phyloP scores from a whole-genome alignment of 2,888 invertebrate genomes.

The Carcina quercana region DNA sequence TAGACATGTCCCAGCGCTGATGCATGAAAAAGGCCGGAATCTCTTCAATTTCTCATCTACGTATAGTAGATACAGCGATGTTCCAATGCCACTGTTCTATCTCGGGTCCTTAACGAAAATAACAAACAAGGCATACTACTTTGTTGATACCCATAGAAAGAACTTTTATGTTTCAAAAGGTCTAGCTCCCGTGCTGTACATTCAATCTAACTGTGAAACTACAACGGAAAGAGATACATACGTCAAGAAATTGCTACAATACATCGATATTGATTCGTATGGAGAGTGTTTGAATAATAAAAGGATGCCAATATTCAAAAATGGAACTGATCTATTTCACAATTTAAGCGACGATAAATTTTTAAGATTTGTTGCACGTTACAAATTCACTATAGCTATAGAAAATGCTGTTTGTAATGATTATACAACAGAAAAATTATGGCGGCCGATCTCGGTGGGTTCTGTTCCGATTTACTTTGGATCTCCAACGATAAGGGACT shows the following conservation, averaged over 20 bases:
- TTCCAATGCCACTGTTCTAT: constrained; percentile 81
- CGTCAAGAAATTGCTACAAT: constrained; percentile 82
- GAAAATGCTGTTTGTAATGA: constrained; percentile 90
- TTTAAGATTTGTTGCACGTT: constrained; percentile 77
- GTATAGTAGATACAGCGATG: constrained; percentile 82
- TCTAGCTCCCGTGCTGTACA: constrained; percentile 81
- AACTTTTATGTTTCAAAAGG: constrained; percentile 62
- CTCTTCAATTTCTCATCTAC: constrained; percentile 88
- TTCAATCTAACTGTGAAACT: constrained; percentile 88
- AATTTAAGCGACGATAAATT: constrained; percentile 77
- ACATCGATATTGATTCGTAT: constrained; percentile 84
- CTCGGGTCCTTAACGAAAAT: constrained; percentile 73
- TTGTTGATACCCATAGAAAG: constrained; percentile 70
- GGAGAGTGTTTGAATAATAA: constrained; percentile 87
- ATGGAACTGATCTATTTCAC: constrained; percentile 74
- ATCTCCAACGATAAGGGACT: constrained; percentile 83
- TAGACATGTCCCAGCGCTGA: constrained; percentile 36
- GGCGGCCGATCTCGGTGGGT: constrained; percentile 86
- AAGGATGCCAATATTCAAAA: constrained; percentile 78
- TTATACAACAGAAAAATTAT: constrained; percentile 91
- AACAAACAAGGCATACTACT: constrained; percentile 70
- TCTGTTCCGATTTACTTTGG: constrained; percentile 89
- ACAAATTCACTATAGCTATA: constrained; percentile 88
- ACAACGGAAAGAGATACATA: constrained; percentile 85
- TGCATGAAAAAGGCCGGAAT: constrained; percentile 74